These are phyloP conservation scores for Scrobipalpa atriplicella DNA, from an alignment of 2,888 invertebrate species.

Conservation along the genomic window DNA sequence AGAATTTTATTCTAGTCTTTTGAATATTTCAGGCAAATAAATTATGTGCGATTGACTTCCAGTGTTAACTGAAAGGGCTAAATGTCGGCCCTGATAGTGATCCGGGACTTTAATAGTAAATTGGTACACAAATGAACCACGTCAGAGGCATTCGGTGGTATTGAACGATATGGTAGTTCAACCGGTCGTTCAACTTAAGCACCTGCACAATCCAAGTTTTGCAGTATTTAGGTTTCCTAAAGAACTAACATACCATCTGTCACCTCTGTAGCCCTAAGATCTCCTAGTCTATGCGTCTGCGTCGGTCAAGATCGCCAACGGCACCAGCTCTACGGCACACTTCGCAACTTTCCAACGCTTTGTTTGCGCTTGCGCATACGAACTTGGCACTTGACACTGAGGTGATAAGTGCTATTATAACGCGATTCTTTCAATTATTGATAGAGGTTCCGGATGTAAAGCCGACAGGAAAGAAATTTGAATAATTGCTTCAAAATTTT, in stretches of 20 bases:
- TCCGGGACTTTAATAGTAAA: no score
- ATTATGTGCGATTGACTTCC: no score
- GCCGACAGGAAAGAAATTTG: background rate
- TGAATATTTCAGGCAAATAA: no score
- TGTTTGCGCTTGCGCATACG: conserved; percentile 39
- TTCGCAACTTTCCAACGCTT: conserved; percentile 55
- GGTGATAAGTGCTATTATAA: conserved; percentile 38
- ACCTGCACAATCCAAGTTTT: no score
- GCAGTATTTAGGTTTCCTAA: no score
- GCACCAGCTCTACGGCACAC: conserved; percentile 49
- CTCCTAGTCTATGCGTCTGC: conserved; percentile 31
- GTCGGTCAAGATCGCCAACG: conserved; percentile 56
- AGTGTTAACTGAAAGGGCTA: no score
- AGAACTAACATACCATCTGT: background rate
- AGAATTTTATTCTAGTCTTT: no score
- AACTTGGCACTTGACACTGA: conserved; percentile 46
- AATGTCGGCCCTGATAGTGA: no score
- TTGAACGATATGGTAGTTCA: no score
- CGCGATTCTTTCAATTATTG: background rate
- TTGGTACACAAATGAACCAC: no score
- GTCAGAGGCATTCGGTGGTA: no score
- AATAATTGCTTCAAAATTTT: background rate
- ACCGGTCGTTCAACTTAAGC: no score
- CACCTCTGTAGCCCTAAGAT: background rate
- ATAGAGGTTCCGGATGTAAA: conserved; percentile 19